Conservation (phyloP, 2,888 invertebrate species). For the Lithosia quadra region DNA sequence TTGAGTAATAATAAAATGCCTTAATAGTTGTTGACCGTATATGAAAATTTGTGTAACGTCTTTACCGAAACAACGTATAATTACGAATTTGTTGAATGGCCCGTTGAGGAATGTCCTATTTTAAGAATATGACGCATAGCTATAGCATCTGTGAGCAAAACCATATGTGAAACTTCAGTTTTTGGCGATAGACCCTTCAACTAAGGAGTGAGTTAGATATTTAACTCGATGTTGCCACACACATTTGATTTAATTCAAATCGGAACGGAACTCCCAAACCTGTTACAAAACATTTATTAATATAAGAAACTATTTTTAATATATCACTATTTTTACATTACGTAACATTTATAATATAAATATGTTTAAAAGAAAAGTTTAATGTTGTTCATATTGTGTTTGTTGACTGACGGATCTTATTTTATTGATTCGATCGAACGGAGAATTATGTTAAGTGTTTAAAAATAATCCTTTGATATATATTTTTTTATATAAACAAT, state of each 20-base stretch:
- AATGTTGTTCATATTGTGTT: slow-evolving; percentile 32
- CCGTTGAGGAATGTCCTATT: not conserved
- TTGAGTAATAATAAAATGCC: slow-evolving; percentile 11
- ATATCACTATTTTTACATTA: slow-evolving; percentile 51
- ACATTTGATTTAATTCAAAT: not conserved
- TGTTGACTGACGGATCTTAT: slow-evolving; percentile 23
- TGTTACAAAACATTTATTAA: slow-evolving; percentile 19
- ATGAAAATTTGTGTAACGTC: not conserved
- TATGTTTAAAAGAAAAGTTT: slow-evolving; percentile 30
- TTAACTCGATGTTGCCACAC: not conserved
- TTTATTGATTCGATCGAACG: slow-evolving; percentile 4
- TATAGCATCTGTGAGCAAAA: not conserved
- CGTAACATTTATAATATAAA: slow-evolving; percentile 27
- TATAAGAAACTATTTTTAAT: slow-evolving; percentile 39
- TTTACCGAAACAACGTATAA: not conserved
- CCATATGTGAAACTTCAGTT: not conserved
- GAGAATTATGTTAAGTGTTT: not conserved
- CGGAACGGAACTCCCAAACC: slow-evolving; percentile 36
- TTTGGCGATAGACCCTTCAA: not conserved
- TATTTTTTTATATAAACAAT: not conserved
- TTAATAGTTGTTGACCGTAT: slow-evolving; percentile 3
- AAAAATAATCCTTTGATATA: slow-evolving; percentile 1
- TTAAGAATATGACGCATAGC: not conserved
- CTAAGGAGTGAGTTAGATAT: not conserved
- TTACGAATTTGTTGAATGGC: not conserved